A percentile compares a stretch with the other conserved stretches of the same genome.
Conservation (phyloP, 2,888 invertebrate species). For the Noctua janthe region DNA sequence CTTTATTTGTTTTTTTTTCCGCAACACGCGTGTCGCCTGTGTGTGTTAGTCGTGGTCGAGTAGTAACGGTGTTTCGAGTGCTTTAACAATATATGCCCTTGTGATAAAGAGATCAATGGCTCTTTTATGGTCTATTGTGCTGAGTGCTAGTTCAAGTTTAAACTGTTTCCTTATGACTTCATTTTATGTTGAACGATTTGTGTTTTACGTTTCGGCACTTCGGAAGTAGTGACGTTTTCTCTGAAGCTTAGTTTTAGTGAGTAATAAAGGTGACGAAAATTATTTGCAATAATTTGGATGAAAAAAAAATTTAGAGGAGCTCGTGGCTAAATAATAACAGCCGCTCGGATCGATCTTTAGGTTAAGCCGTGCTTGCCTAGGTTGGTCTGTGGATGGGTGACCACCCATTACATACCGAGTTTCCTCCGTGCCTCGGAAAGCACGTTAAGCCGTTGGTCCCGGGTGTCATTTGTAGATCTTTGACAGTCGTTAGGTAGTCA, state of each 20-base stretch:
- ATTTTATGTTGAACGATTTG: conserved; percentile 53
- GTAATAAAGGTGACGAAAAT: background rate
- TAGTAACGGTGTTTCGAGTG: conserved; percentile 51
- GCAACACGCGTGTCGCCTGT: background rate
- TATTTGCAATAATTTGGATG: background rate
- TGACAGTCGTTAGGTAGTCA: no score
- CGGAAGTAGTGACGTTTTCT: conserved; percentile 5
- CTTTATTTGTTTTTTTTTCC: background rate
- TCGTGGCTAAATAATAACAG: no score
- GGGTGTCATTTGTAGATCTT: no score
- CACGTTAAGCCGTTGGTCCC: no score
- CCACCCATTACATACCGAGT: no score
- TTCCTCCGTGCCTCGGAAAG: no score
- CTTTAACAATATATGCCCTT: conserved; percentile 61
- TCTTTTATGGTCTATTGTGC: conserved; percentile 61
- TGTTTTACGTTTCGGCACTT: conserved; percentile 7
- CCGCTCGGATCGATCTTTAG: no score
- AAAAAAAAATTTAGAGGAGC: no score
- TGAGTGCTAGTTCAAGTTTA: conserved; percentile 58
- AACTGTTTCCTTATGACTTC: conserved; percentile 60
- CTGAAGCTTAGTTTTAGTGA: background rate
- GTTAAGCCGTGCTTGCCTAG: no score
- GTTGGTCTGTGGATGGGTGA: no score
- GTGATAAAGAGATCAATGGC: conserved; percentile 66
- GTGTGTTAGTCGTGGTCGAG: background rate